Evolutionary conservation across 2,797 vertebrate genomes (phyloP).

Genomic region (Australoheros facetus): DNA sequence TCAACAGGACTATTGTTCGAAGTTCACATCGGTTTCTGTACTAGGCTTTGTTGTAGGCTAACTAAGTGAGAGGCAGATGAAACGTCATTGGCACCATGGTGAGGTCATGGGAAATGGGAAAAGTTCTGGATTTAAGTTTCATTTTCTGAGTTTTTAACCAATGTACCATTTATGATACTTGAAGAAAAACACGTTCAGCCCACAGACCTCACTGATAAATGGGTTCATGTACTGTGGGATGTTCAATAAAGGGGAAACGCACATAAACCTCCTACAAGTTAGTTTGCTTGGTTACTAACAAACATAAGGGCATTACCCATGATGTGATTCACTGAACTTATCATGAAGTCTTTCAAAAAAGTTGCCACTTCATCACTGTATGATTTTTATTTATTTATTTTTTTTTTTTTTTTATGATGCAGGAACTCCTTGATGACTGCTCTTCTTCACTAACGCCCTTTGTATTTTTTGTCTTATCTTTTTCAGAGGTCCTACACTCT

Average conservation of each 20-base stretch:
- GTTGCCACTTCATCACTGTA: not conserved
- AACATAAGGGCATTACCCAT: not conserved
- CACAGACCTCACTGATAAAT: not conserved
- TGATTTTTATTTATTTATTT: not conserved
- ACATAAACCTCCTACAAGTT: not conserved
- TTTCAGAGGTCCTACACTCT: conserved; percentile 96
- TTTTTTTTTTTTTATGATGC: conserved; percentile 2
- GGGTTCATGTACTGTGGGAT: not conserved
- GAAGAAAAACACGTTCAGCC: not conserved
- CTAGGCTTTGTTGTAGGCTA: conserved; percentile 8
- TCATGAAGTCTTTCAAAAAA: not conserved
- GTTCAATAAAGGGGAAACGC: not conserved
- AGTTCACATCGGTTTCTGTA: conserved; percentile 32
- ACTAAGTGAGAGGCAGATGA: conserved; percentile 16
- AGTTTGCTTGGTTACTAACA: conserved; percentile 11
- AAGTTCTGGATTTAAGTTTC: not conserved
- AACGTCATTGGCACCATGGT: conserved; percentile 7
- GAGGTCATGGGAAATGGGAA: conserved; percentile 27
- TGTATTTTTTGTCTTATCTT: conserved; percentile 71
- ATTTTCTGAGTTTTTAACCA: not conserved
- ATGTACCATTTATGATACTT: not conserved
- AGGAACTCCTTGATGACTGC: not conserved
- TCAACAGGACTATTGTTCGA: conserved; percentile 42
- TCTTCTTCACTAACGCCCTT: conserved; percentile 58
- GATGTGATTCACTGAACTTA: not conserved